Evolutionary conservation across 2,888 invertebrate species (phyloP), one percentile per base, ranked within the genome.

Genomic region (Melanostoma scalare): DNA sequence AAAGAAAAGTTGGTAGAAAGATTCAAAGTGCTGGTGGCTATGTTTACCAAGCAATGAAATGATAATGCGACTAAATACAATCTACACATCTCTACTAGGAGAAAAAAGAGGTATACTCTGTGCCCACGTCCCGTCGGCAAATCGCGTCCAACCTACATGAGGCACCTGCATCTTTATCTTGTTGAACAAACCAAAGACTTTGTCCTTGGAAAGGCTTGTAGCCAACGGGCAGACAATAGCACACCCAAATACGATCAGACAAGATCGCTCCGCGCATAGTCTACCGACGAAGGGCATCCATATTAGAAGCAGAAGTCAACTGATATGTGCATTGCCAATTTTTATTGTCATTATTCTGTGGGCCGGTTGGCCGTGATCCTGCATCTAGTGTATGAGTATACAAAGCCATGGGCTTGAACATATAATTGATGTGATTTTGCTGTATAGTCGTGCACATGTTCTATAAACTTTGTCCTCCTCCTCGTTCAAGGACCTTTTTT

Each of bases 131-230:
- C 61, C 65, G 65, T 77, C 61, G 77, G 65, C 69, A 48, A 60
- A 44, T 77, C 55, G 71, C 55, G 46, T 74, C 42, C 81, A 67
- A 63, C 84, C 84, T 74, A 74, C 84, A 84, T 79, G 69, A 75
- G 69, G 79, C 84, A 84, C 84, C 84, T 84, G 84, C 84, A 79
- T 74, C 65, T 82, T 77, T 68, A 78, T 84, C 78, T 65, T 71
- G 74, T 50, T 60, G 52, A 80, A 53, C 63, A 75, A 75, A 75
- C 69, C 75, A 80, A 71, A 44, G 71, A 63, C 63, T 56, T 71
- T 84, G 84, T 84, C 84, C 84, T 84, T 84, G 84, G 65, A 67
- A 65, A 46, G 52, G 63, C 35, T 69, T 46, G 10, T 6, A n/a
- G n/a, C 42, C 53, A 56, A n/a, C 31, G 4, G 44, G 38, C 73